Evolutionary conservation across 2,113 vertebrate species (phyloP).

Genomic region (Petrocephalus microphthalmus): DNA sequence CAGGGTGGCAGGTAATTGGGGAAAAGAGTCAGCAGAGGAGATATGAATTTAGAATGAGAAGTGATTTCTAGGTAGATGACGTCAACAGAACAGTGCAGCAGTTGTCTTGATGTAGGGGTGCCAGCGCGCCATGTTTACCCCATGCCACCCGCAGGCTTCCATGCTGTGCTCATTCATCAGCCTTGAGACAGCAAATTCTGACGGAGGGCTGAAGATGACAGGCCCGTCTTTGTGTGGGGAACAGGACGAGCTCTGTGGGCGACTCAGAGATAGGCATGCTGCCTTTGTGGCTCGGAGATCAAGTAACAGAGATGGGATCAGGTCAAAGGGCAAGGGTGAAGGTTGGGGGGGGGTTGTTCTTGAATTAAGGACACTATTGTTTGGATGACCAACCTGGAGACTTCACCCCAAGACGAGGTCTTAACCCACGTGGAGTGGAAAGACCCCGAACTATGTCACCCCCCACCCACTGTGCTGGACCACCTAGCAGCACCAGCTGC

Average conservation of each 20-base stretch:
- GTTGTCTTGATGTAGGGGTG: not conserved
- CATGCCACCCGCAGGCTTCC: not conserved
- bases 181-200: not conserved
- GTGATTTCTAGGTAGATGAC: not conserved
- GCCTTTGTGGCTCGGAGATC: not conserved
- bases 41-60: not conserved
- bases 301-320: not conserved
- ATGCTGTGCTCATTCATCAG: not conserved
- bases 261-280: not conserved
- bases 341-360: conserved; percentile 11
- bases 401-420: not conserved
- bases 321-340: conserved; percentile 11
- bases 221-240: conserved; percentile 2
- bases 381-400: not conserved
- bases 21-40: not conserved
- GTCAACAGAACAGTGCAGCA: not conserved
- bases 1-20: not conserved
- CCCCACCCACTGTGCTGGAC: not conserved
- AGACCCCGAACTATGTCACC: not conserved
- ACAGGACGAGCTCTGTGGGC: not conserved
- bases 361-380: not conserved
- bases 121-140: not conserved
- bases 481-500: not conserved
- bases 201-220: not conserved
- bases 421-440: not conserved